These are phyloP conservation scores for Microctonus brassicae DNA, from an alignment of 2,888 invertebrate species.

Conservation along the genomic window DNA sequence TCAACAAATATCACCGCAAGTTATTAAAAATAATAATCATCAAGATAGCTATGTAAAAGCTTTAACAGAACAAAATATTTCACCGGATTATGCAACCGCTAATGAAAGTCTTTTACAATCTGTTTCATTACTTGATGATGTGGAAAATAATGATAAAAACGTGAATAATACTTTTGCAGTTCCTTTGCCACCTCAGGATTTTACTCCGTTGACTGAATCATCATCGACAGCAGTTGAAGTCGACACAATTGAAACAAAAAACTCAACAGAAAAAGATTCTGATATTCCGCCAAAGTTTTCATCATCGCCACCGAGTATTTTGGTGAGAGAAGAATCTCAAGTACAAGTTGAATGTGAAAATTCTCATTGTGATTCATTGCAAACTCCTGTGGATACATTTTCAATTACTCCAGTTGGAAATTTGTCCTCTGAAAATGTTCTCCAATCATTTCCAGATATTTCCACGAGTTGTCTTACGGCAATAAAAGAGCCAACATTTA, in stretches of 20 bases:
- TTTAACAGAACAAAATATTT: slow-evolving; percentile 2
- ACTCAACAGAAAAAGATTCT: neutral
- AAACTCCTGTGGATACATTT: neutral
- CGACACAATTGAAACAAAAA: neutral
- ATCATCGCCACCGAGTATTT: neutral
- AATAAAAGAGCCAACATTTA: slow-evolving; percentile 36
- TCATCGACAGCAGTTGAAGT: neutral
- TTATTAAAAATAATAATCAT: neutral
- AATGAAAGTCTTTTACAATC: neutral
- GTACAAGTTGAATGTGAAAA: neutral
- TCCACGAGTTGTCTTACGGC: slow-evolving; percentile 18
- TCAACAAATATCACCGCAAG: neutral
- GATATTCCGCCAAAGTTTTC: neutral
- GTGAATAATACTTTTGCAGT: neutral
- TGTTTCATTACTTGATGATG: neutral
- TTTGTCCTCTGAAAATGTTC: slow-evolving; percentile 25
- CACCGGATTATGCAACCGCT: slow-evolving; percentile 20
- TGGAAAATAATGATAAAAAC: neutral
- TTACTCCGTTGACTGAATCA: neutral
- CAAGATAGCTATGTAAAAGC: neutral
- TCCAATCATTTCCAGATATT: neutral
- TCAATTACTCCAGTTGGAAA: slow-evolving; percentile 17
- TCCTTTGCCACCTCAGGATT: neutral
- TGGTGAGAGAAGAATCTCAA: neutral
- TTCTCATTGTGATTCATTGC: neutral